These are phyloP conservation scores for Sinhomidia bicolor DNA, from an alignment of 2,888 invertebrate species.

Conservation along the genomic window DNA sequence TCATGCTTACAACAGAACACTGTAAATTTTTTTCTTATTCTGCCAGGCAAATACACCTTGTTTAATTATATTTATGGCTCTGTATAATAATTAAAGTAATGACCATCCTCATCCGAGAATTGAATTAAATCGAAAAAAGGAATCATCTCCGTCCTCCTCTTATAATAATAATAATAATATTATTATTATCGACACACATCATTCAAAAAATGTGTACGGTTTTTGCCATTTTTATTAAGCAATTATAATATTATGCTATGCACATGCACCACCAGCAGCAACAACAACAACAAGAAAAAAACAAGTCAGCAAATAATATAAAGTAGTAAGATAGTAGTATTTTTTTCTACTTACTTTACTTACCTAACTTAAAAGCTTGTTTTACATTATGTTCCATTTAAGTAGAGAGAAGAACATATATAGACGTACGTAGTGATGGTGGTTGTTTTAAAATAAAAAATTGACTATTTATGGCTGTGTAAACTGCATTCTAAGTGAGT, in stretches of 20 bases:
- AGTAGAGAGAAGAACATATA: neutral
- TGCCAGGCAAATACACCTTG: conserved; percentile 16
- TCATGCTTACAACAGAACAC: neutral
- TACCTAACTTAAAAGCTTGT: conserved; percentile 3
- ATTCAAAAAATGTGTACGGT: conserved; percentile 13
- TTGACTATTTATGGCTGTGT: conserved; percentile 75
- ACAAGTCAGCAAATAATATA: no score
- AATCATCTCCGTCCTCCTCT: no score
- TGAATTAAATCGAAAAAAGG: conserved; percentile 31
- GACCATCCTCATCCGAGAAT: neutral
- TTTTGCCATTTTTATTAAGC: conserved; percentile 8
- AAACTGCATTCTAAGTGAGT: conserved; percentile 75
- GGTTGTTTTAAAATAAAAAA: conserved; percentile 69
- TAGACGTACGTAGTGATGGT: no score
- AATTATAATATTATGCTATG: neutral
- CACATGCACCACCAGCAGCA: no score
- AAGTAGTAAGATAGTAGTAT: no score
- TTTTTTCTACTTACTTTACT: no score
- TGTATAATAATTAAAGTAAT: conserved; percentile 18
- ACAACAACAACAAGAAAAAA: no score
- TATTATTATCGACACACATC: conserved; percentile 2
- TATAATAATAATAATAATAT: neutral
- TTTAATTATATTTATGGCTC: conserved; percentile 16
- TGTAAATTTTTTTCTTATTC: conserved; percentile 9
- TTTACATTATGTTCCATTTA: conserved; percentile 15